Percentiles rank a stretch among this genome's conserved stretches.
Conservation (phyloP, 2,797 vertebrate species). For the Gephyroberyx darwinii region DNA sequence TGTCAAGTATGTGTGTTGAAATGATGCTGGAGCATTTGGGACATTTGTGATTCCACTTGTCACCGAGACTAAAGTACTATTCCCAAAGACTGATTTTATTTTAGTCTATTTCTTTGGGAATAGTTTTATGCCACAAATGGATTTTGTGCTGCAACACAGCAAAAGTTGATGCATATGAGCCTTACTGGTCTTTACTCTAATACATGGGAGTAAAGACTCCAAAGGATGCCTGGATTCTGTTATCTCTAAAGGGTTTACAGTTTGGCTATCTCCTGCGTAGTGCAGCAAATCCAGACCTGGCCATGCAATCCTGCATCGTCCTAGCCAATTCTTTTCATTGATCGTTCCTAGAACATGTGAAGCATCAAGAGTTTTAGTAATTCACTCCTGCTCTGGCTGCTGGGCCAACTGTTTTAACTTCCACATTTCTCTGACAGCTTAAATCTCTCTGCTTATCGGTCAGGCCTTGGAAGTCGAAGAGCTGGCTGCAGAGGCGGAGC, state of each 20-base stretch:
- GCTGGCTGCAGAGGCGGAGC: conserved; percentile 21
- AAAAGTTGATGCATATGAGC: too few relatives aligned
- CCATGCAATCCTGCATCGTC: not conserved
- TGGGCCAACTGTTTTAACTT: not conserved
- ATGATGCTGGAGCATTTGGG: not conserved
- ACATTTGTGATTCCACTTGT: not conserved
- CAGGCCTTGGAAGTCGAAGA: conserved; percentile 51
- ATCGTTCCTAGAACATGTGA: conserved; percentile 33
- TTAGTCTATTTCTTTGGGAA: too few relatives aligned
- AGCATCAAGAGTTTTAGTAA: conserved; percentile 30
- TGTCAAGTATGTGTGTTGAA: too few relatives aligned
- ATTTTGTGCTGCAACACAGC: not conserved
- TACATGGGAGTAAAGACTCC: not conserved
- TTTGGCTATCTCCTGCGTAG: not conserved
- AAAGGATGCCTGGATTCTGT: not conserved
- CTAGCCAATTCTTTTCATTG: conserved; percentile 26
- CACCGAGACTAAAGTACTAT: not conserved
- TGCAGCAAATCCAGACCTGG: conserved; percentile 3
- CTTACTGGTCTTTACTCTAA: not conserved
- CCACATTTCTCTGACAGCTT: conserved; percentile 5
- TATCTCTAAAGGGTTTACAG: not conserved
- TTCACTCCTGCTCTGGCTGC: conserved; percentile 33
- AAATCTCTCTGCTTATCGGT: conserved; percentile 35
- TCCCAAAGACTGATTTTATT: not conserved
- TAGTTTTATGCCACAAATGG: not conserved